A percentile compares a stretch with the other conserved stretches of the same genome.
phyloP scores from a whole-genome alignment of 2,797 vertebrate genomes.

The Microctenopoma stevenorrisi region DNA sequence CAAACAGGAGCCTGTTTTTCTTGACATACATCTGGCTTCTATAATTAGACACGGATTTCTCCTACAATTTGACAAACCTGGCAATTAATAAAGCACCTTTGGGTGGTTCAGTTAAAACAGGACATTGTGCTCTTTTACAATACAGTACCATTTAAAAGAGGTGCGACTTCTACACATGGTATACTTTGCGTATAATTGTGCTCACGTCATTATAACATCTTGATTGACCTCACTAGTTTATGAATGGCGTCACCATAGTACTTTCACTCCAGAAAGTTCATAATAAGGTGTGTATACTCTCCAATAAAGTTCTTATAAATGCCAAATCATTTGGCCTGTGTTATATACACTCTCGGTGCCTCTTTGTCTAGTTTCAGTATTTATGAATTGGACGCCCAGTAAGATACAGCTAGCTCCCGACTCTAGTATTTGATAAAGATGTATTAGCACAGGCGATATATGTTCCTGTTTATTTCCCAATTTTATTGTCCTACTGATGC shows the following conservation, averaged over 20 bases:
- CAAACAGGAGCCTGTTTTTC: conserved; percentile 10
- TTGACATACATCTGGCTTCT: conserved; percentile 46
- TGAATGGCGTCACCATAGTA: background rate
- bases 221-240: background rate
- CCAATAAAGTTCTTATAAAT: too few species aligned
- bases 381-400: background rate
- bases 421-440: background rate
- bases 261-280: background rate
- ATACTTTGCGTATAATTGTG: background rate
- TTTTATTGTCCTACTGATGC: background rate
- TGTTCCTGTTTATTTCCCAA: background rate
- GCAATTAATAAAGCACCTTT: conserved; percentile 23
- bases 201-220: background rate
- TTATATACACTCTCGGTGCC: background rate
- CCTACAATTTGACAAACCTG: conserved; percentile 14
- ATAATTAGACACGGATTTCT: conserved; percentile 35
- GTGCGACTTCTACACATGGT: background rate
- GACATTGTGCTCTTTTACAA: background rate
- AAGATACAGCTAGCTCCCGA: background rate
- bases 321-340: background rate
- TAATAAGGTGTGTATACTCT: too few species aligned
- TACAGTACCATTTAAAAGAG: background rate
- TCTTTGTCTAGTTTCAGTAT: background rate
- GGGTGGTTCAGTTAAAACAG: conserved; percentile 16
- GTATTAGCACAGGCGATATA: background rate